Conservation (phyloP, 2,888 invertebrate species). For the Dyspetes luteomarginatus region DNA sequence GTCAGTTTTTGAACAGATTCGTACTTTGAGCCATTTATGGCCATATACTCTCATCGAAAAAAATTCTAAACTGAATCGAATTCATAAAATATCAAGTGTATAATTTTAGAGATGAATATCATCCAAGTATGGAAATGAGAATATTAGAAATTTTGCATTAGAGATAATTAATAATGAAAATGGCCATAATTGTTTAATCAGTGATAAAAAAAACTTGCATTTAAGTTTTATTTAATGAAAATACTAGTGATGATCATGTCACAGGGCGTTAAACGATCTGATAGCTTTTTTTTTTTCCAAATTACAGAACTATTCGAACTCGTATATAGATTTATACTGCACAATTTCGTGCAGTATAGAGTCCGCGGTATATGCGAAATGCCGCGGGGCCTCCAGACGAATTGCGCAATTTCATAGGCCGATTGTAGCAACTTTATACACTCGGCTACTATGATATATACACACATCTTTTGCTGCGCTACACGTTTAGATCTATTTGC, state of each 20-base stretch:
- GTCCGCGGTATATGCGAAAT: slow-evolving; percentile 23
- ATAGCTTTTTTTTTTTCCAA: neutral
- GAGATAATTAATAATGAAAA: too few relatives aligned
- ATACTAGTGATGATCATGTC: neutral
- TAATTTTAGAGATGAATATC: too few relatives aligned
- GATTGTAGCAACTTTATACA: slow-evolving; percentile 49
- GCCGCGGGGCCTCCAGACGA: slow-evolving; percentile 47
- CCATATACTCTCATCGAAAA: too few relatives aligned
- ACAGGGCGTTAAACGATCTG: neutral
- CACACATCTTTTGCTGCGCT: neutral
- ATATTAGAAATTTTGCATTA: too few relatives aligned
- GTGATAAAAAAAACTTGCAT: too few relatives aligned
- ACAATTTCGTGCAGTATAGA: neutral
- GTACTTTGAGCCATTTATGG: too few relatives aligned
- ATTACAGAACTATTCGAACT: neutral
- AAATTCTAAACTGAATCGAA: too few relatives aligned
- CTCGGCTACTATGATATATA: slow-evolving; percentile 3
- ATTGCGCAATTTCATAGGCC: slow-evolving; percentile 66
- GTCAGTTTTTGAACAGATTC: too few relatives aligned
- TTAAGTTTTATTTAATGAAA: too few relatives aligned
- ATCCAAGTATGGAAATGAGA: too few relatives aligned
- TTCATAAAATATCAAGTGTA: too few relatives aligned
- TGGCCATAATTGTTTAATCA: too few relatives aligned
- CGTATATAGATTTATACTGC: neutral
- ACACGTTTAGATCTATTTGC: slow-evolving; percentile 9